These are phyloP conservation scores for Smittia aterrima DNA, from an alignment of 2,888 invertebrate species.

Conservation along the genomic window DNA sequence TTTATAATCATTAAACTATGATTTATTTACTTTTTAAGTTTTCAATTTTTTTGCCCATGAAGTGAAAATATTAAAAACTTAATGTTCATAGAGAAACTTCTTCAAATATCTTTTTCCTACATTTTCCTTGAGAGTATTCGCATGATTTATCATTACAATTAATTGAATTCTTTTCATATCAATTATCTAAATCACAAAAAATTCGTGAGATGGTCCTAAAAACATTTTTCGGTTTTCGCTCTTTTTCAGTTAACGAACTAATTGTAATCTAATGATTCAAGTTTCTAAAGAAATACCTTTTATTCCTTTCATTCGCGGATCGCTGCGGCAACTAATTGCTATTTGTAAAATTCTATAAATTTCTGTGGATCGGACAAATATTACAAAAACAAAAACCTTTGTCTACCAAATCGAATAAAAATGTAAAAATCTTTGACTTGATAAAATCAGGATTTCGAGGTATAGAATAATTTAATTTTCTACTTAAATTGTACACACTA, in stretches of 20 bases:
- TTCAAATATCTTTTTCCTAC: neutral
- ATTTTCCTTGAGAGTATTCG: conserved; percentile 1
- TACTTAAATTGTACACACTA: conserved; percentile 30
- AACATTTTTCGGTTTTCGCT: conserved; percentile 56
- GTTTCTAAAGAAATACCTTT: conserved; percentile 10
- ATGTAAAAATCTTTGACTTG: neutral
- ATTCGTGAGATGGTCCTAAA: conserved; percentile 95
- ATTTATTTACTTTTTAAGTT: neutral
- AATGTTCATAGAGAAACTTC: too few relatives aligned
- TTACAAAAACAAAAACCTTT: conserved; percentile 1
- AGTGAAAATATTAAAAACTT: too few relatives aligned
- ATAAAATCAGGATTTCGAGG: conserved; percentile 54
- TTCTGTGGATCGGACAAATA: conserved; percentile 48
- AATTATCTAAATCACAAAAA: conserved; percentile 46
- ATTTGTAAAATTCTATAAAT: neutral
- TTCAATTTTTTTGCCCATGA: too few relatives aligned
- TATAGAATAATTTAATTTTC: conserved; percentile 47
- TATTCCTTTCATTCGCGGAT: conserved; percentile 47
- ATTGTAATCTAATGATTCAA: conserved; percentile 2
- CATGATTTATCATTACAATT: too few relatives aligned
- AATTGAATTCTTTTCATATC: too few relatives aligned
- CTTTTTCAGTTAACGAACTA: conserved; percentile 10
- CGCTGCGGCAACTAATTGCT: conserved; percentile 49
- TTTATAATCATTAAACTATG: neutral
- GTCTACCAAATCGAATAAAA: neutral